Base-by-base conservation (phyloP, 2,113 vertebrate genomes). In the Neogale vison region DNA sequence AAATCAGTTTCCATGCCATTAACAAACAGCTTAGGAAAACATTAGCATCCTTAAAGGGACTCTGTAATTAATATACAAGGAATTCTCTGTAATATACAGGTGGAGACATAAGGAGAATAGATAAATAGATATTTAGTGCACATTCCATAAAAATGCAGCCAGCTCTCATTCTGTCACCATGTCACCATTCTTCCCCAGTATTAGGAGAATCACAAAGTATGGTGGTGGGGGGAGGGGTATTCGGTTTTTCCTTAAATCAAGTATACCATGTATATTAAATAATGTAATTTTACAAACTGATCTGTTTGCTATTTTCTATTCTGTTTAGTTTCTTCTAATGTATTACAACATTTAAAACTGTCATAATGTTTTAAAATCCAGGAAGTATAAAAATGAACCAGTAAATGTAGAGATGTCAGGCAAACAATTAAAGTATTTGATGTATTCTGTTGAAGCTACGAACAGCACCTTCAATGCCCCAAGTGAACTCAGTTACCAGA, bases 381-480 rank as follows among this genome's bases (percentile, higher is more conserved):
- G 18, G 3, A n/a, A 69, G n/a, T 65, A 29, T 26, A 77, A 95
- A 93, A 47, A 45, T 31, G 23, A 93, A 47, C 42, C 59, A 34
- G 61, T 71, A 74, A 67, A 80, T 14, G 29, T 23, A 47, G 39
- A 57, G 57, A 93, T 76, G 50, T 6, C 26, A 76, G n/a, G 31
- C n/a, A 1, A 31, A 13, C 21, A n/a, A 57, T 1, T 1, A 3
- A 79, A 47, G 21, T 2, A 14, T 36, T n/a, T 13, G n/a, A 39
- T 36, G 4, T 4, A 34, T 69, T 71, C 31, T 85, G 42, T 5
- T 69, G 65, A 85, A 67, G 34, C 24, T 80, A 31, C 12, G 10
- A 34, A 87, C 4, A 17, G 34, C 21, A 50, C 10, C 13, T 17
- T 36, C n/a, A 34, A 1, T 7, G 18, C n/a, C 57, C 36, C 20